These are phyloP conservation scores for Pammene aurita DNA, from an alignment of 2,888 invertebrate species.

Conservation along the genomic window DNA sequence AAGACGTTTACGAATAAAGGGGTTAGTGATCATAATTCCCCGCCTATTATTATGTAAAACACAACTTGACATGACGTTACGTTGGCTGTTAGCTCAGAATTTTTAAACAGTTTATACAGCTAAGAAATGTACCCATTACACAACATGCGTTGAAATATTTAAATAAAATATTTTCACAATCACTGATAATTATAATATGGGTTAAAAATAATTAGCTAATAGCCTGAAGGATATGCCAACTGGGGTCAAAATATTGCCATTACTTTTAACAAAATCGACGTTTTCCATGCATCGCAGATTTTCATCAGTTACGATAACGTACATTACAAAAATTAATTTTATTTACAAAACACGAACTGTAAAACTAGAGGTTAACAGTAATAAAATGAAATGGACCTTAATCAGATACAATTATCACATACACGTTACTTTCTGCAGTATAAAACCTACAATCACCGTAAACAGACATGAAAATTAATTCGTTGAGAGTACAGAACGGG, in stretches of 20 bases:
- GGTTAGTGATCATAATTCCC: too few relatives aligned
- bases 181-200: neutral
- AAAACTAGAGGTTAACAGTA: conserved; percentile 69
- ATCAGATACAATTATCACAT: conserved; percentile 77
- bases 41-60: too few relatives aligned
- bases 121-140: neutral
- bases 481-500: conserved; percentile 64
- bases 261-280: conserved; percentile 23
- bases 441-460: conserved; percentile 58
- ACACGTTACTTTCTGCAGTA: conserved; percentile 66
- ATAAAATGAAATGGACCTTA: conserved; percentile 74
- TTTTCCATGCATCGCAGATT: conserved; percentile 14
- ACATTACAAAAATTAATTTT: conserved; percentile 71
- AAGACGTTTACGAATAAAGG: too few relatives aligned
- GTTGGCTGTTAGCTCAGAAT: neutral
- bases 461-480: conserved; percentile 55
- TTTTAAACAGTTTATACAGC: neutral
- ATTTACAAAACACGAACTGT: conserved; percentile 73
- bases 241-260: neutral
- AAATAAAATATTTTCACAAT: neutral
- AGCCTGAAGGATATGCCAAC: too few relatives aligned
- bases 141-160: conserved; percentile 13
- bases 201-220: conserved; percentile 5
- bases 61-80: too few relatives aligned
- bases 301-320: conserved; percentile 49